Percentiles rank a stretch among this genome's conserved stretches.
Conservation (phyloP, 2,113 vertebrate species). For the Dromaius novaehollandiae region DNA sequence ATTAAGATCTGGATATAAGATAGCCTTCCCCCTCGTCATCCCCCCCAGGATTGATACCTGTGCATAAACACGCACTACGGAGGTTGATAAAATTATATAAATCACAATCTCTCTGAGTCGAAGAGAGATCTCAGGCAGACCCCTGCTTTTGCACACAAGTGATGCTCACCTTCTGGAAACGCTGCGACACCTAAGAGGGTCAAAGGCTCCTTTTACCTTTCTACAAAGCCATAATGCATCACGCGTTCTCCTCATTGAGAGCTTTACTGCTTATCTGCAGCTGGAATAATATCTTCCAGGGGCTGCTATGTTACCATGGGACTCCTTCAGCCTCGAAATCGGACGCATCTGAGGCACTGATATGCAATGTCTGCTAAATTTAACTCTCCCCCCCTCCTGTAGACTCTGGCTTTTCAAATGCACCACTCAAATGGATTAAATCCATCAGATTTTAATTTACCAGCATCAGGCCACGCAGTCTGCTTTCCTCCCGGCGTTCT, state of each 20-base stretch:
- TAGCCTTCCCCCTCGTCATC: neutral
- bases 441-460: no score
- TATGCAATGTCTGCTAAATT: no score
- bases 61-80: fast-evolving
- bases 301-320: no score
- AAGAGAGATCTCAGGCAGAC: neutral
- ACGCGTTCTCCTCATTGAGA: neutral
- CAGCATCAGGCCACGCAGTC: no score
- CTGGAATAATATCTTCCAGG: neutral
- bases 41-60: neutral
- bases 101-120: neutral
- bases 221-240: neutral
- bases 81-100: neutral
- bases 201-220: neutral
- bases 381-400: no score
- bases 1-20: neutral
- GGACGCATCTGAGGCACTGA: no score
- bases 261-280: neutral
- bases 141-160: neutral
- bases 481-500: no score
- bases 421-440: no score
- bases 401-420: no score
- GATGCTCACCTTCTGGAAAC: neutral
- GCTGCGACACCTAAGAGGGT: fast-evolving
- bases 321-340: neutral